Evolutionary conservation across 2,888 invertebrate species (phyloP), one percentile per base, ranked within the genome.

Genomic region (Eumacrocentrus americanus): DNA sequence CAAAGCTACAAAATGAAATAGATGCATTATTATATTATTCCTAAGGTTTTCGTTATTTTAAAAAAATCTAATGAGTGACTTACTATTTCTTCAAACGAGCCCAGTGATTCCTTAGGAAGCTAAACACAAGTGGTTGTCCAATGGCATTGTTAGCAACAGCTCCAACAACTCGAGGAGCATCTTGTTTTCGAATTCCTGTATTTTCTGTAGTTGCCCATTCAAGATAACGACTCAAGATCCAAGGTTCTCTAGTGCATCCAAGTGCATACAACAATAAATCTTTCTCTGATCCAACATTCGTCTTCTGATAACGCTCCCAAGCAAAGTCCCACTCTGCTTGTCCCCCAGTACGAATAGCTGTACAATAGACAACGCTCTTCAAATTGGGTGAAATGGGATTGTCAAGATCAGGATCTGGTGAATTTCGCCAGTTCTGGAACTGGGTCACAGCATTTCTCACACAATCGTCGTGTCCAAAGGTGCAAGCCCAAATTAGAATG

Each of bases 261-360:
- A 97, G 82, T 0, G 92, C 90, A 4, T 85, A 85, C 11, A 95
- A 83, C 6, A 96, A 81, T 6, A 90, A 83, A 67, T 90, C 90
- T 70, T 92, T 88, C 77, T 96, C 95, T 0, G 91, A 89, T 0
- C 92, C 92, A 0, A 92, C 89, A 65, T 89, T 89, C 1, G 92
- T 88, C 2, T 85, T 86, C 35, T 86, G 78, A 76, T 92, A 95
- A 25, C 91, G 84, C 47, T 91, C 84, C 88, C 93, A 94, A 0
- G 91, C 90, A 77, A 95, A 96, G 64, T 91, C 87, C 96, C 96
- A 97, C 75, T 95, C 94, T 0, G 85, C 83, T 66, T 91, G 89
- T 0, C 91, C 91, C 0, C 96, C 96, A 7, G 90, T 87, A 58
- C 88, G 85, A 5, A 97, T 88, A 0, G 92, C 95, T 1, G 91